These are phyloP conservation scores for Ophion slaviceki DNA, from an alignment of 2,888 invertebrate genomes.

Conservation along the genomic window DNA sequence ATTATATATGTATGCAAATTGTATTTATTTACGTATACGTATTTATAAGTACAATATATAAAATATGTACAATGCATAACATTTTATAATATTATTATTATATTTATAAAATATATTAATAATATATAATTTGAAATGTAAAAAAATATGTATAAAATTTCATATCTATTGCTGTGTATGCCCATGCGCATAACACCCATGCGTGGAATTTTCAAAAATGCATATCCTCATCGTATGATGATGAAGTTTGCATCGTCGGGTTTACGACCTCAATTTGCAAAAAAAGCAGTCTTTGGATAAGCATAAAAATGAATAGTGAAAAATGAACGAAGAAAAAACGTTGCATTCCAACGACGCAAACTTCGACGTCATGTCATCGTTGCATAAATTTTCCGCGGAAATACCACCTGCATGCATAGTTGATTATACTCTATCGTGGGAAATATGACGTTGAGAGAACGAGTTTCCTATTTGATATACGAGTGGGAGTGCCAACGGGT, in stretches of 20 bases:
- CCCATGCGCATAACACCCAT: neutral
- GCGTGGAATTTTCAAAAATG: neutral
- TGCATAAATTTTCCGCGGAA: constrained; percentile 17
- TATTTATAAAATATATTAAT: too few relatives aligned
- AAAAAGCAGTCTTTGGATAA: too few relatives aligned
- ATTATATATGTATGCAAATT: too few relatives aligned
- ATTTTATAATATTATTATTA: too few relatives aligned
- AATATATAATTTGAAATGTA: neutral
- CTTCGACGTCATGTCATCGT: constrained; percentile 4
- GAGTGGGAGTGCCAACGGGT: neutral
- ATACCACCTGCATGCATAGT: neutral
- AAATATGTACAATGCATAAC: too few relatives aligned
- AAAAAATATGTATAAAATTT: too few relatives aligned
- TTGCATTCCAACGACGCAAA: neutral
- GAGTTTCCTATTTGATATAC: constrained; percentile 4
- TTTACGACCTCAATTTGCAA: too few relatives aligned
- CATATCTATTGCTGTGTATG: too few relatives aligned
- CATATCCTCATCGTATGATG: neutral
- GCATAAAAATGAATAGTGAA: too few relatives aligned
- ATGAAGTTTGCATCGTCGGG: too few relatives aligned
- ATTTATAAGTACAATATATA: too few relatives aligned
- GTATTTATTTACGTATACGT: too few relatives aligned
- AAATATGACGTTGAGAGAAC: neutral
- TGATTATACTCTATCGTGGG: neutral
- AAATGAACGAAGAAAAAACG: neutral